Conservation (phyloP, 2,888 invertebrate species). For the Limenitis camilla region DNA sequence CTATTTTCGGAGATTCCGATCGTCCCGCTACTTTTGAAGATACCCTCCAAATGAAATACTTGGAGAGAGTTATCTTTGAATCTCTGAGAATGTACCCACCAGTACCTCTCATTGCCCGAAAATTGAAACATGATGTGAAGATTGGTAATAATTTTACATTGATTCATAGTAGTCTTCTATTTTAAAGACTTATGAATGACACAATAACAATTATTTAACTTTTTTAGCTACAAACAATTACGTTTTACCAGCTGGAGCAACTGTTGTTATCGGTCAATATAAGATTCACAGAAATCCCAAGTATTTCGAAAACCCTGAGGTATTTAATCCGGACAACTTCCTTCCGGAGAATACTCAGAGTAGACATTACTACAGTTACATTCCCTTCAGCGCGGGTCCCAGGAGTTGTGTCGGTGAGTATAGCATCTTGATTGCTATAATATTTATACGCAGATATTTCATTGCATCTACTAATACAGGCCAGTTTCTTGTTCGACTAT, state of each 20-base stretch:
- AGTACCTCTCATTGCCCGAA: slow-evolving; percentile 84
- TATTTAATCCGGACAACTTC: slow-evolving; percentile 87
- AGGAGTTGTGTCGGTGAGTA: slow-evolving; percentile 83
- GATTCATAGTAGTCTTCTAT: too few species aligned
- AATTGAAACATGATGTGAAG: slow-evolving; percentile 80
- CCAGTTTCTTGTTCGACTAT: too few species aligned
- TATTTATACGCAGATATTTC: not conserved
- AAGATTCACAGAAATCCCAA: slow-evolving; percentile 79
- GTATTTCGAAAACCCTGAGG: slow-evolving; percentile 80
- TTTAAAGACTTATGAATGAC: too few species aligned
- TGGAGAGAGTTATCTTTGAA: slow-evolving; percentile 86
- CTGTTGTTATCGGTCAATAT: slow-evolving; percentile 79
- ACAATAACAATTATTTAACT: too few species aligned
- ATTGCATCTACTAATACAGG: too few species aligned
- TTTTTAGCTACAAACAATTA: slow-evolving; percentile 76
- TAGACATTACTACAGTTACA: slow-evolving; percentile 85
- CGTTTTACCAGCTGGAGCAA: slow-evolving; percentile 80
- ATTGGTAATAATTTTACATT: slow-evolving; percentile 58
- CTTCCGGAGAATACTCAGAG: slow-evolving; percentile 82
- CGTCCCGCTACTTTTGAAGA: slow-evolving; percentile 84
- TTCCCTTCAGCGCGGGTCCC: slow-evolving; percentile 88
- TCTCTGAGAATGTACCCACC: slow-evolving; percentile 86
- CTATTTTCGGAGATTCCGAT: slow-evolving; percentile 85
- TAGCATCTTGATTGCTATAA: not conserved
- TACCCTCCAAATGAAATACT: slow-evolving; percentile 86